These are phyloP conservation scores for Diorhabda carinulata DNA, from an alignment of 1,140 invertebrate genomes.

Conservation along the genomic window DNA sequence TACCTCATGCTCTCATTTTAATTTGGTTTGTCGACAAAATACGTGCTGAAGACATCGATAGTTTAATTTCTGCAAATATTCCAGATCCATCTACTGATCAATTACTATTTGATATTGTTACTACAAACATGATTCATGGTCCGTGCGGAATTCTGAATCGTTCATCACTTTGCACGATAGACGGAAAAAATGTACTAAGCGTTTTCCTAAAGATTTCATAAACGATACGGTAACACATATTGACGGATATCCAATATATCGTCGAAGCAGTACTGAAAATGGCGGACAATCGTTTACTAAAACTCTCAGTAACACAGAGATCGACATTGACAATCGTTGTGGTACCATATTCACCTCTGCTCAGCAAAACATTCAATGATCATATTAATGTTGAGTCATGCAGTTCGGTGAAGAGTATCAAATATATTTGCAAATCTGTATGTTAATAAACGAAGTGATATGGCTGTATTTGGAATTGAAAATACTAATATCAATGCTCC, in stretches of 20 bases:
- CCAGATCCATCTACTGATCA: slow-evolving; percentile 30
- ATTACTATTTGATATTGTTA: slow-evolving; percentile 41
- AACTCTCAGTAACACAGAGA: slow-evolving; percentile 13
- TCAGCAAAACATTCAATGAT: slow-evolving; percentile 41
- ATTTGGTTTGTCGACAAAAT: slow-evolving; percentile 51
- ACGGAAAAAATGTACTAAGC: slow-evolving; percentile 16
- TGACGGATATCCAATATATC: slow-evolving; percentile 47
- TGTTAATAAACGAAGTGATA: slow-evolving; percentile 39
- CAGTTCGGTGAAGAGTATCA: slow-evolving; percentile 39
- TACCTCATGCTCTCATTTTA: slow-evolving; percentile 51
- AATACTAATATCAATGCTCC: slow-evolving; percentile 4
- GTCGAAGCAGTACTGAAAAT: slow-evolving; percentile 45
- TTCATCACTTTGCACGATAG: slow-evolving; percentile 39
- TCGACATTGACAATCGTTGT: slow-evolving; percentile 38
- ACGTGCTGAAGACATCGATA: slow-evolving; percentile 48
- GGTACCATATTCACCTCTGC: slow-evolving; percentile 45
- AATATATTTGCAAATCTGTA: slow-evolving; percentile 39
- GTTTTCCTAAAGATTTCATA: slow-evolving; percentile 6
- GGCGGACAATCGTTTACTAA: slow-evolving; percentile 1
- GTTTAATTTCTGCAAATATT: slow-evolving; percentile 51
- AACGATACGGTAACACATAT: slow-evolving; percentile 33
- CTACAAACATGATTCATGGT: slow-evolving; percentile 47
- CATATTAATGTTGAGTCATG: slow-evolving; percentile 48
- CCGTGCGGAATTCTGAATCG: slow-evolving; percentile 24
- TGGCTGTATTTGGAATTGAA: slow-evolving; percentile 30